Evolutionary conservation across 2,888 invertebrate genomes (phyloP).

Genomic region (Scotopteryx bipunctaria): DNA sequence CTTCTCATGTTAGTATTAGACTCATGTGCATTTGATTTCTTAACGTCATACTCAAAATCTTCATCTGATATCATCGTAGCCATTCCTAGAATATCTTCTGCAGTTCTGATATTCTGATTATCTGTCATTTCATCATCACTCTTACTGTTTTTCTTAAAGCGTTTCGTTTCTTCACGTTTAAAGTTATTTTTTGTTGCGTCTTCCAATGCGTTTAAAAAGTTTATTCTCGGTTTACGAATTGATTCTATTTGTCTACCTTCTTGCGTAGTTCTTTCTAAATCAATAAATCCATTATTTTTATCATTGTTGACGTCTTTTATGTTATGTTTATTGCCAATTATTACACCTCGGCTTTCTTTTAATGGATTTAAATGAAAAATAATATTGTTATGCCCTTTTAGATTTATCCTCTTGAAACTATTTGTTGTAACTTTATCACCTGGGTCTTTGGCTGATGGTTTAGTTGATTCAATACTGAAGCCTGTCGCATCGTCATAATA

Average conservation of each 20-base stretch:
- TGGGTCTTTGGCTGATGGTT: neutral
- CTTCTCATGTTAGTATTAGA: conserved; percentile 1
- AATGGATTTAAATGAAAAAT: neutral
- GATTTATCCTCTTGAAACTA: neutral
- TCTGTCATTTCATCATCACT: neutral
- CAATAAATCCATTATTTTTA: neutral
- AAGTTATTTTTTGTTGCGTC: too few species aligned
- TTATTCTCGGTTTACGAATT: too few species aligned
- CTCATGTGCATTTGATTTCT: neutral
- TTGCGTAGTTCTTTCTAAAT: neutral
- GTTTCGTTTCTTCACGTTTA: neutral
- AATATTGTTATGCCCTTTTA: neutral
- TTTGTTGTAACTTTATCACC: neutral
- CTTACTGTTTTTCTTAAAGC: neutral
- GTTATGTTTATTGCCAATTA: neutral
- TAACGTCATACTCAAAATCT: conserved; percentile 1
- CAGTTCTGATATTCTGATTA: neutral
- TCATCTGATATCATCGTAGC: conserved; percentile 7
- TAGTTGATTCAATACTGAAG: conserved; percentile 1
- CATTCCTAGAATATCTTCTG: neutral
- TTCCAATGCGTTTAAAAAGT: too few species aligned
- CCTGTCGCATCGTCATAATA: conserved; percentile 13
- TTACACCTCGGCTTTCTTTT: neutral
- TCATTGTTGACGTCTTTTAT: neutral
- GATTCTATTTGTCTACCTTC: too few species aligned